Evolutionary conservation across 2,797 vertebrate genomes (phyloP).

Genomic region (Hemibagrus guttatus): DNA sequence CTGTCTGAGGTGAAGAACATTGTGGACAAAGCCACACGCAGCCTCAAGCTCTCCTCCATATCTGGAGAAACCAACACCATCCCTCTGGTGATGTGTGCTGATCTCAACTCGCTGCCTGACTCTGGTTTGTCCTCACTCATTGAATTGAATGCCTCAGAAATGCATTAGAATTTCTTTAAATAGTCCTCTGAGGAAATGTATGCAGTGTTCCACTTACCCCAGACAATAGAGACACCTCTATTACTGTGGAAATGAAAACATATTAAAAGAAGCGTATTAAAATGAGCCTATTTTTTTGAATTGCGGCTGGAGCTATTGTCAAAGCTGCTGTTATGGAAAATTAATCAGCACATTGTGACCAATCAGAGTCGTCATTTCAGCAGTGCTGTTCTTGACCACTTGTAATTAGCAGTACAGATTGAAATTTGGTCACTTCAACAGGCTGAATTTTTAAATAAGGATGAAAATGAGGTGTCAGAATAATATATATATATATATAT

Average conservation of each 20-base stretch:
- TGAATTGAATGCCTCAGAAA: not conserved
- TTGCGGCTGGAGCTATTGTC: too few relatives aligned
- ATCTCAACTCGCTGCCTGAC: conserved; percentile 97
- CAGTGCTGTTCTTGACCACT: too few relatives aligned
- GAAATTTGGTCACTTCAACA: not conserved
- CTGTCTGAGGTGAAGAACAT: conserved; percentile 97
- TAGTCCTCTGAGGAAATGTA: not conserved
- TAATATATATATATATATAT: too few relatives aligned
- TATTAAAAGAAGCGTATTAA: not conserved
- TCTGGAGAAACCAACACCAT: conserved; percentile 90
- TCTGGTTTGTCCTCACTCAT: conserved; percentile 79
- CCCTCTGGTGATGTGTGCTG: conserved; percentile 95
- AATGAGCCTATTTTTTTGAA: too few relatives aligned
- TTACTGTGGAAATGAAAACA: not conserved
- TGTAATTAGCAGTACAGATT: too few relatives aligned
- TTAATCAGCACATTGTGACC: too few relatives aligned
- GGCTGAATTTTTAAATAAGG: too few relatives aligned
- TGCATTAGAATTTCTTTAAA: not conserved
- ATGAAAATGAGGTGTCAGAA: too few relatives aligned
- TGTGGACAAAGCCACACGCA: conserved; percentile 93
- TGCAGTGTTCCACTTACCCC: not conserved
- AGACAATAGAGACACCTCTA: not conserved
- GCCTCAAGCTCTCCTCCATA: conserved; percentile 83
- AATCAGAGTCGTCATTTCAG: too few relatives aligned
- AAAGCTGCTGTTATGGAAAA: too few relatives aligned